Percentiles rank a stretch among this genome's conserved stretches.
Evolutionary conservation across 2,113 vertebrate species (phyloP).

Genomic region (Pterocles orientalis): DNA sequence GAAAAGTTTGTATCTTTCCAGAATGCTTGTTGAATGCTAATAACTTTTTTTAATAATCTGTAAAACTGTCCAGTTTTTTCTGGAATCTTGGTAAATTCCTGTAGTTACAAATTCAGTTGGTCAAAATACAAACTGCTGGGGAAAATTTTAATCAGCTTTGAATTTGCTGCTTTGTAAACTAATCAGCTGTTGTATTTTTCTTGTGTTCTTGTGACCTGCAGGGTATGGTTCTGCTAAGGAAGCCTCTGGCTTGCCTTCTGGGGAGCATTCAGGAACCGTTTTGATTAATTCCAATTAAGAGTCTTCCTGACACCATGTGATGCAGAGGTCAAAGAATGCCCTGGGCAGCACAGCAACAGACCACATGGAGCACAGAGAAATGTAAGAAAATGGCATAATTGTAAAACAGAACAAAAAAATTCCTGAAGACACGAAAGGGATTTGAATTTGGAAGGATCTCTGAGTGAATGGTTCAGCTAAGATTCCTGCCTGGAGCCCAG

Average conservation of each 20-base stretch:
- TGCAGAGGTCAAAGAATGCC: constrained; percentile 30
- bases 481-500: background rate
- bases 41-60: background rate
- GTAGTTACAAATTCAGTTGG: background rate
- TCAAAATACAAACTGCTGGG: background rate
- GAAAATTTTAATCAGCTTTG: background rate
- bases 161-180: background rate
- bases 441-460: background rate
- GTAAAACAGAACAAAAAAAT: background rate
- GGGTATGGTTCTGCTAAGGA: background rate
- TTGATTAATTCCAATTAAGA: constrained; percentile 52
- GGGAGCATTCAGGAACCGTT: background rate
- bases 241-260: background rate
- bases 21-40: background rate
- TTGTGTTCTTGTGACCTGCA: constrained; percentile 22
- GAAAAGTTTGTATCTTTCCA: background rate
- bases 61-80: background rate
- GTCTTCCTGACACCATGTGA: background rate
- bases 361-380: background rate
- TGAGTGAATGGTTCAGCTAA: background rate
- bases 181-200: background rate
- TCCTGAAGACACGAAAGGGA: background rate
- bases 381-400: constrained; percentile 15
- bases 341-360: background rate
- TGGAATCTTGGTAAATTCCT: background rate